Conservation (phyloP, 2,888 invertebrate genomes). For the Lysandra coridon region DNA sequence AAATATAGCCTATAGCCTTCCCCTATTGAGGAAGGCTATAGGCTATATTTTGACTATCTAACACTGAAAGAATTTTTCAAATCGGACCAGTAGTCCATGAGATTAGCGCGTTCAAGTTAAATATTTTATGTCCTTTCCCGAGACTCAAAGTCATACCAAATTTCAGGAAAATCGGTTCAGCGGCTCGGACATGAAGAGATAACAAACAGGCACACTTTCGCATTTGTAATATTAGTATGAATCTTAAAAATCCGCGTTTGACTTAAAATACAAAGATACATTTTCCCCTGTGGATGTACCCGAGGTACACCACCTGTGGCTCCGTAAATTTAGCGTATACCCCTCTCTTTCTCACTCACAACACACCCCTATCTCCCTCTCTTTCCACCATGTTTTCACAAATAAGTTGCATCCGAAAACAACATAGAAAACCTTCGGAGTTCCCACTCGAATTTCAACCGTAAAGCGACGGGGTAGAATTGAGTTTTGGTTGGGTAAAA, state of each 20-base stretch:
- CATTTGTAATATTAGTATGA: too few relatives aligned
- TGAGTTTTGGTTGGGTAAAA: conserved; percentile 43
- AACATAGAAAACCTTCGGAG: conserved; percentile 69
- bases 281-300: conserved; percentile 57
- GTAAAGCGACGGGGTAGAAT: conserved; percentile 45
- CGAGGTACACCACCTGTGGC: conserved; percentile 79
- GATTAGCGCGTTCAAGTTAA: too few relatives aligned
- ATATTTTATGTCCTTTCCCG: too few relatives aligned
- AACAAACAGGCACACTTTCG: too few relatives aligned
- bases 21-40: too few relatives aligned
- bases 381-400: conserved; percentile 73
- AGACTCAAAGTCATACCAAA: too few relatives aligned
- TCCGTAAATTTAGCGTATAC: conserved; percentile 77
- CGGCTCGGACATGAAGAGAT: too few relatives aligned
- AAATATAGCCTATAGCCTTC: too few relatives aligned
- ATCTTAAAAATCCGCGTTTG: background rate
- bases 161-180: too few relatives aligned
- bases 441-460: conserved; percentile 47
- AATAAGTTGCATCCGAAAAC: conserved; percentile 80
- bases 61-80: too few relatives aligned
- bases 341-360: conserved; percentile 52
- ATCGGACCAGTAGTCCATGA: too few relatives aligned
- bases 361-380: conserved; percentile 49
- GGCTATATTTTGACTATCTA: too few relatives aligned
- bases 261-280: conserved; percentile 42